These are phyloP conservation scores for Calliphora vicina DNA, from an alignment of 1,140 invertebrate genomes.

Conservation along the genomic window DNA sequence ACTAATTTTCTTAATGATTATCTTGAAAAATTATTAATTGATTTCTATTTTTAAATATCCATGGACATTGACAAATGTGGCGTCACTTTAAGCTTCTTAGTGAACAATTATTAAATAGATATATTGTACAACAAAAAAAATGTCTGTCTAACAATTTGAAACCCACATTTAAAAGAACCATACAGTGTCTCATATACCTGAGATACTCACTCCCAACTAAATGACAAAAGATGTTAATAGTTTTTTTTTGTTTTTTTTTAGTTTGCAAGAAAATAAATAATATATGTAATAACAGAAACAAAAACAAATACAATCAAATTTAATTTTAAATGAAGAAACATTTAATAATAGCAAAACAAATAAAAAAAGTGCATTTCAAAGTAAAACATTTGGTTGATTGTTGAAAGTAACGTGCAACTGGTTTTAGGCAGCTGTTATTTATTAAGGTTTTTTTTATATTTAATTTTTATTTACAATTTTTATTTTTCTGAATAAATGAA, in stretches of 20 bases:
- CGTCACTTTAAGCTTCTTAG: not conserved
- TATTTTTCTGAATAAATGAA: slow-evolving; percentile 11
- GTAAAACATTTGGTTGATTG: not conserved
- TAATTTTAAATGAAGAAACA: not conserved
- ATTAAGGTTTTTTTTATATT: not conserved
- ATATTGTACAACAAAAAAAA: not conserved
- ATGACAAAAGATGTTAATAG: not conserved
- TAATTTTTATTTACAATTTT: not conserved
- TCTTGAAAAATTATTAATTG: not conserved
- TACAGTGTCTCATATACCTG: not conserved
- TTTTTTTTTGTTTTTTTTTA: not conserved
- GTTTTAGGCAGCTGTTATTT: slow-evolving; percentile 10
- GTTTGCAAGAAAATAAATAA: too few species aligned
- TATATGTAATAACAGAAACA: too few species aligned
- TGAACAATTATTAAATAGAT: not conserved
- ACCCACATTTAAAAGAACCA: not conserved
- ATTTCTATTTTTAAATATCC: not conserved
- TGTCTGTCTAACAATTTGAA: not conserved
- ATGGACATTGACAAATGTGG: not conserved
- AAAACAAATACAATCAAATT: not conserved
- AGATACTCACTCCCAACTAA: too few species aligned
- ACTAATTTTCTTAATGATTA: not conserved
- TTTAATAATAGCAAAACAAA: too few species aligned
- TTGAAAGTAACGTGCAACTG: slow-evolving; percentile 6
- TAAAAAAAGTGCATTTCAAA: not conserved